Base-by-base conservation (phyloP, 2,888 invertebrate genomes). In the Perdita meconis region DNA sequence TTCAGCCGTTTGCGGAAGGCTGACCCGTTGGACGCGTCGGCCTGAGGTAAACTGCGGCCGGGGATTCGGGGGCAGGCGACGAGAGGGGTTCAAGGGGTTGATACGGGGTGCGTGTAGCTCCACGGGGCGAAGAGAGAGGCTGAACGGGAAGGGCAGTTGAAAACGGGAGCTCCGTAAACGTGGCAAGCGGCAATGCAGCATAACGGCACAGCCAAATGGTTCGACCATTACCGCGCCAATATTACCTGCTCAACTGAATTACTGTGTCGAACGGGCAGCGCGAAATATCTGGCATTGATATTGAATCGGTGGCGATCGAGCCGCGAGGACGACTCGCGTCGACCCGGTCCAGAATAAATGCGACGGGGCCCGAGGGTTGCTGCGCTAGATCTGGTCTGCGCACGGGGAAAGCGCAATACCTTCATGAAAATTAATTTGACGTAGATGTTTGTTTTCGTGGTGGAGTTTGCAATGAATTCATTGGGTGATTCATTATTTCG, bases 161-260 rank as follows among this genome's bases (percentile, higher is more conserved):
- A 83, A 88, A 87, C 85, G 85, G 82, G 80, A 78, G 78, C 81
- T 84, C 75, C 85, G 88, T 88, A 85, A 87, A 87, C 86, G 87
- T 85, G 84, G 82, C 87, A 85, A 87, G 84, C 88, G 88, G 85
- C 89, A 86, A 88, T 89, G 87, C 87, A 83, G 88, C 86, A 87
- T 89, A 89, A 89, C 87, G 86, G 85, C 87, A 87, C 86, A 86
- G 84, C 87, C 87, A 87, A 90, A 89, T 88, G 89, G 87, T 86
- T 82, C 85, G 81, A 84, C 88, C 85, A 85, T 88, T 89, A 86
- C 84, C 87, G 19, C 82, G 84, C 83, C 88, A 84, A 89, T 90
- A 90, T 91, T 90, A 89, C 87, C 88, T 87, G 88, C 83, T 88
- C 87, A 83, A 87, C 87, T 89, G 88, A 90, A 90, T 89, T 89